Conservation (phyloP, 2,888 invertebrate species). For the Microdon myrmicae region DNA sequence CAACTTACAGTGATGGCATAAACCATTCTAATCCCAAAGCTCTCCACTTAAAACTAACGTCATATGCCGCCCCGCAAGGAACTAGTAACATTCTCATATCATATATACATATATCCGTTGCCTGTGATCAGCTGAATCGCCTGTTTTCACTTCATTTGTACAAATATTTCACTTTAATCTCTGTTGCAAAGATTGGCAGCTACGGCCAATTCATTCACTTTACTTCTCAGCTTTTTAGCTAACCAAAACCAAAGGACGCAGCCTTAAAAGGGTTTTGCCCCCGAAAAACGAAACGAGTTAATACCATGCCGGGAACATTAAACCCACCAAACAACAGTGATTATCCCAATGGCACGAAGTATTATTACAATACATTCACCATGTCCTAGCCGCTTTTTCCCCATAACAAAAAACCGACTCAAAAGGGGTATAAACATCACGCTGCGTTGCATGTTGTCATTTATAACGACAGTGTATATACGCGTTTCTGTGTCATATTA, state of each 20-base stretch:
- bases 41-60: too few species aligned
- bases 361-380: neutral
- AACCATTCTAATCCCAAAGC: too few species aligned
- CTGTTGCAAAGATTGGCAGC: too few species aligned
- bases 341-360: slow-evolving; percentile 32
- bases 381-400: slow-evolving; percentile 19
- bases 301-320: slow-evolving; percentile 41
- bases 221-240: too few species aligned
- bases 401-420: slow-evolving; percentile 14
- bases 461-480: slow-evolving; percentile 33
- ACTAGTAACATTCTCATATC: too few species aligned
- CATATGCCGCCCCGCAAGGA: slow-evolving; percentile 19
- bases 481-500: slow-evolving; percentile 46
- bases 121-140: too few species aligned
- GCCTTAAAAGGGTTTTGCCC: slow-evolving; percentile 13
- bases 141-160: too few species aligned
- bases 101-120: too few species aligned
- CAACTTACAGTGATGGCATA: too few species aligned
- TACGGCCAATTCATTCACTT: too few species aligned
- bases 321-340: slow-evolving; percentile 34
- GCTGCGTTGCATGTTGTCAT: slow-evolving; percentile 34
- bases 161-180: too few species aligned
- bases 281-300: slow-evolving; percentile 7
- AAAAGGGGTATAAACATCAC: slow-evolving; percentile 13
- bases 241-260: slow-evolving; percentile 38